Evolutionary conservation across 2,888 invertebrate genomes (phyloP), one percentile per base, ranked within the genome.

Genomic region (Rhingia rostrata): DNA sequence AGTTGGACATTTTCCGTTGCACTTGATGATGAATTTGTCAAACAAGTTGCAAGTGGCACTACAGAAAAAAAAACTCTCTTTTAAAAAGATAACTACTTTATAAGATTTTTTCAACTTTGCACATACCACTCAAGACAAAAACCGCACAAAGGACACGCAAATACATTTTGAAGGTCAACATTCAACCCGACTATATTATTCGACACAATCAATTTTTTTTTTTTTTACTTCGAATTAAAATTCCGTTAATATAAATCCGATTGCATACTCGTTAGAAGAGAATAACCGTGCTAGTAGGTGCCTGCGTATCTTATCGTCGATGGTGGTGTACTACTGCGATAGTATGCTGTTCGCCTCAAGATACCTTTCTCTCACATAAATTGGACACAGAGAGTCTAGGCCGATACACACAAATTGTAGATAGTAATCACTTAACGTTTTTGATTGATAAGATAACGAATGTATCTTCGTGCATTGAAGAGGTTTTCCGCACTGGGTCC

Each of bases 71-170:
- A 69, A 69, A 51, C 22, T 10, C 47, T 6, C 32, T 41, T 70
- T 61, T 47, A 43, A 53, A 60, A 37, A 14, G 6, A 61, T 45
- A 63, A 32, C 14, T 14, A 10, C 51, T 10, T 39, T 47, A 0
- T 61, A 33, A 39, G 43, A 41, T 49, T 58, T 33, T 12, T n/a
- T 14, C 9, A 45, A 45, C 45, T 64, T 64, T 35, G 61, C 35
- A 67, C 53, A 51, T 75, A 84, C 84, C 84, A 74, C 79, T 74
- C 43, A 79, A 51, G 4, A 84, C 49, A 6, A 69, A 74, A 53
- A 79, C 66, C 60, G 61, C 54, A 66, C 79, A 84, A 41, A 84
- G 35, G 54, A 79, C 47, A 54, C 70, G 53, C 22, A 45, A 22
- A 30, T 33, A 60, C 70, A 79, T 84, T 69, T 64, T 51, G 4